Percentiles rank a stretch among this genome's conserved stretches.
These are phyloP conservation scores for Calameuta idolon DNA, from an alignment of 2,888 invertebrate genomes.

Conservation along the genomic window DNA sequence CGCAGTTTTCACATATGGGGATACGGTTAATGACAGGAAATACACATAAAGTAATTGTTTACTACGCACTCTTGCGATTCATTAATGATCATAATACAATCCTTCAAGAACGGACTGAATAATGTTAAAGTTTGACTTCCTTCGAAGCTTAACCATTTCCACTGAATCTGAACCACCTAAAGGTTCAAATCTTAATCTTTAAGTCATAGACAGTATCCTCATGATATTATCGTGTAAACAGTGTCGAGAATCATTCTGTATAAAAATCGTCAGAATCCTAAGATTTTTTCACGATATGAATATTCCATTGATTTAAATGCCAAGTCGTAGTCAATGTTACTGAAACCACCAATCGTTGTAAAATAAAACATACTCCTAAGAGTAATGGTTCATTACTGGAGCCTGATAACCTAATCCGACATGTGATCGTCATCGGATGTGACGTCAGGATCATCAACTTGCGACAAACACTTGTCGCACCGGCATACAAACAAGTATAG, in stretches of 20 bases:
- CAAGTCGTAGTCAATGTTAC: background rate
- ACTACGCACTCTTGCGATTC: background rate
- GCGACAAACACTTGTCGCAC: slow-evolving; percentile 82
- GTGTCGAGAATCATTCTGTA: background rate
- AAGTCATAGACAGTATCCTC: background rate
- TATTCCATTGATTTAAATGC: background rate
- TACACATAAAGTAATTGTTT: background rate
- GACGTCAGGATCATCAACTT: slow-evolving; percentile 81
- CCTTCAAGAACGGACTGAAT: background rate
- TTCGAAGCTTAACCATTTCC: background rate
- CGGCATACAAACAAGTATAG: slow-evolving; percentile 86
- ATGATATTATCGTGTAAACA: background rate
- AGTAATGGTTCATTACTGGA: background rate
- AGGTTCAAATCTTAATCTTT: background rate
- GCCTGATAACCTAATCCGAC: slow-evolving; percentile 28
- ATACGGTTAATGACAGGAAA: background rate
- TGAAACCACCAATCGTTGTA: background rate
- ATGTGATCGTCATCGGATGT: slow-evolving; percentile 76
- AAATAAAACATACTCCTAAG: background rate
- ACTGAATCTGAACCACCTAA: background rate
- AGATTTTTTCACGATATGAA: background rate
- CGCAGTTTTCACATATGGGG: background rate
- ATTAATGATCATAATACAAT: background rate
- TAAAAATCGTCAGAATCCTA: background rate
- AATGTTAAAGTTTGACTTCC: background rate